Conservation (phyloP, 2,113 vertebrate genomes). For the Saccopteryx bilineata region DNA sequence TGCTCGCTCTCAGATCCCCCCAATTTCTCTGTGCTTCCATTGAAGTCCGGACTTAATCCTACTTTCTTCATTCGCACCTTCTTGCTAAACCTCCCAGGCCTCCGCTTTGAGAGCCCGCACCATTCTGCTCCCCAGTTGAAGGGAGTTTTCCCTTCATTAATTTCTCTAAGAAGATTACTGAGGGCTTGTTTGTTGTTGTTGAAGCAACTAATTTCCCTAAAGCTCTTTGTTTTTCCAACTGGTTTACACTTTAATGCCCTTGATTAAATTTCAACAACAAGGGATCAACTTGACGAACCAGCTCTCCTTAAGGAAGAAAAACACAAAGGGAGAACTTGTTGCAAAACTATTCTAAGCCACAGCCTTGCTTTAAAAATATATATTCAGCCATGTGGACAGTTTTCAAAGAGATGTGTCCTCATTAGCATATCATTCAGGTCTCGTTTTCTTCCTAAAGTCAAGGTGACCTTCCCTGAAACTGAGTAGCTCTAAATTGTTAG, state of each 20-base stretch:
- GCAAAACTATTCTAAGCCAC: slow-evolving; percentile 82
- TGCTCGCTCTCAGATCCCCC: slow-evolving; percentile 92
- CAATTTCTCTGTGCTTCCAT: slow-evolving; percentile 94
- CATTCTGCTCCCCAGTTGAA: slow-evolving; percentile 90
- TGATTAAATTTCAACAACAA: slow-evolving; percentile 97
- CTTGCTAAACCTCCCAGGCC: slow-evolving; percentile 94
- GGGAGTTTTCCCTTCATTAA: slow-evolving; percentile 96
- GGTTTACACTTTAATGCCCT: slow-evolving; percentile 99
- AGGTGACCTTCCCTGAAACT: slow-evolving; percentile 80
- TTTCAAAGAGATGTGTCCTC: slow-evolving; percentile 77
- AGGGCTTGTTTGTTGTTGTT: slow-evolving; percentile 98
- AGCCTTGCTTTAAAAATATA: slow-evolving; percentile 63
- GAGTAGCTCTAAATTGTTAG: slow-evolving; percentile 67
- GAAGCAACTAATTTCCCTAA: slow-evolving; percentile 99
- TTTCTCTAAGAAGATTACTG: slow-evolving; percentile 99
- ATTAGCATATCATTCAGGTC: slow-evolving; percentile 77
- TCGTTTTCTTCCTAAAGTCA: slow-evolving; percentile 80
- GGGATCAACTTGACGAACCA: slow-evolving; percentile 95
- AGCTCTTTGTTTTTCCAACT: slow-evolving; percentile 99
- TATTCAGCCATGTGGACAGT: slow-evolving; percentile 76
- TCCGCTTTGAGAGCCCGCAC: slow-evolving; percentile 91
- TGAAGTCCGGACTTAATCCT: slow-evolving; percentile 94
- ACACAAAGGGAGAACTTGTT: slow-evolving; percentile 75
- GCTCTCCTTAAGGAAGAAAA: slow-evolving; percentile 83
- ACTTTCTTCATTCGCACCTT: slow-evolving; percentile 95